Evolutionary conservation across 2,113 vertebrate species (phyloP).

Genomic region (Callipepla squamata): DNA sequence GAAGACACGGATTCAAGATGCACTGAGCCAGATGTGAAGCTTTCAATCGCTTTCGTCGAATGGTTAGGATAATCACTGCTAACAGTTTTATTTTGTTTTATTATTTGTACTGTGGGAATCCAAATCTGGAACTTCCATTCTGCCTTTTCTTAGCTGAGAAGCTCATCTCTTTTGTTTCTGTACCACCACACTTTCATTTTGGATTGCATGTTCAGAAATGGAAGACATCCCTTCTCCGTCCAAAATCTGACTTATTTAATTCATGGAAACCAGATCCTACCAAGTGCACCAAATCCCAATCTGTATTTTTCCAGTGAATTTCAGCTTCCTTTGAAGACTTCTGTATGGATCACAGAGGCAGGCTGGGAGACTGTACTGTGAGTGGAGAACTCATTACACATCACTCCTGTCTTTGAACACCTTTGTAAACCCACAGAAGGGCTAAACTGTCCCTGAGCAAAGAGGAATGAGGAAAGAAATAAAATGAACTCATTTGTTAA

Average conservation of each 20-base stretch:
- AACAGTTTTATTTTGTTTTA: neutral
- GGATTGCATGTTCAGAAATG: neutral
- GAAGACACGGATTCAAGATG: neutral
- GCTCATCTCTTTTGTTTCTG: neutral
- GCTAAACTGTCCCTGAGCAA: constrained; percentile 8
- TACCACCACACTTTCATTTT: neutral
- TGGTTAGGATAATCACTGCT: neutral
- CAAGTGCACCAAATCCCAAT: neutral
- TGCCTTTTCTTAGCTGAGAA: neutral
- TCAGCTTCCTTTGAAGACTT: neutral
- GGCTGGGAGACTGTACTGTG: neutral
- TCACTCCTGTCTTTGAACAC: constrained; percentile 20
- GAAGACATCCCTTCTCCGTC: neutral
- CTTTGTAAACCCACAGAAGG: constrained; percentile 46
- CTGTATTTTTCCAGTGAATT: neutral
- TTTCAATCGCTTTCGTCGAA: neutral
- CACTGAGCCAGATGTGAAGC: neutral
- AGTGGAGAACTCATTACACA: constrained; percentile 13
- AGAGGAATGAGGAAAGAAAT: constrained; percentile 29
- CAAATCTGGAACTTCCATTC: neutral
- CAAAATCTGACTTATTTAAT: neutral
- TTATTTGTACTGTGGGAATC: neutral
- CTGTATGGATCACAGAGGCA: neutral
- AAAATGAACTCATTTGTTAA: constrained; percentile 51
- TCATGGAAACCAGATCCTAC: neutral